phyloP scores from a whole-genome alignment of 1,140 invertebrate species.

The Ephestia elutella region DNA sequence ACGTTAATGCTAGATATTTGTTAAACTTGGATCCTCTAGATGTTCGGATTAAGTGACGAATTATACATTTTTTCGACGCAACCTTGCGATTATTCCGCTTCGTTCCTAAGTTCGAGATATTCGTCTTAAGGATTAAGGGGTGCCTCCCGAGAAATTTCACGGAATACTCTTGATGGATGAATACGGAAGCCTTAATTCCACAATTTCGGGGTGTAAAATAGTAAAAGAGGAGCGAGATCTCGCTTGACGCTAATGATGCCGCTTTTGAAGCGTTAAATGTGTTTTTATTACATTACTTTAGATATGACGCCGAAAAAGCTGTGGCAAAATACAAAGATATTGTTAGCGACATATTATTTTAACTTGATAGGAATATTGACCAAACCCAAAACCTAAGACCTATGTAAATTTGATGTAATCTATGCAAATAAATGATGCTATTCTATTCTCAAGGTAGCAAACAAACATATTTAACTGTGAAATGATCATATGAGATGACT shows the following conservation, averaged over 20 bases:
- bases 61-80: conserved; percentile 67
- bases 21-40: conserved; percentile 43
- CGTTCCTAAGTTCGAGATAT: conserved; percentile 65
- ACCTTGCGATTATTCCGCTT: conserved; percentile 60
- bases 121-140: conserved; percentile 66
- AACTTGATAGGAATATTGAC: too few relatives aligned
- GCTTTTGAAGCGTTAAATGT: conserved; percentile 25
- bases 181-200: conserved; percentile 58
- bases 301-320: background rate
- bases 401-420: too few relatives aligned
- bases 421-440: too few relatives aligned
- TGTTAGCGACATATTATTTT: background rate
- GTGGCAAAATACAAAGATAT: background rate
- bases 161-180: conserved; percentile 63
- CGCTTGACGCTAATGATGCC: conserved; percentile 38
- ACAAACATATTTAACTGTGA: too few relatives aligned
- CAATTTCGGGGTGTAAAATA: conserved; percentile 57
- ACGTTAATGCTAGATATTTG: conserved; percentile 57
- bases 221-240: conserved; percentile 37
- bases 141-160: conserved; percentile 58
- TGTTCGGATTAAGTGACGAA: conserved; percentile 62
- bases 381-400: too few relatives aligned
- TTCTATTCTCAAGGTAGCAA: too few relatives aligned
- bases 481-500: too few relatives aligned
- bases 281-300: conserved; percentile 7